Percentiles rank a stretch among this genome's conserved stretches.
Evolutionary conservation across 2,888 invertebrate species (phyloP).

Genomic region (Drosophila buzzatii): DNA sequence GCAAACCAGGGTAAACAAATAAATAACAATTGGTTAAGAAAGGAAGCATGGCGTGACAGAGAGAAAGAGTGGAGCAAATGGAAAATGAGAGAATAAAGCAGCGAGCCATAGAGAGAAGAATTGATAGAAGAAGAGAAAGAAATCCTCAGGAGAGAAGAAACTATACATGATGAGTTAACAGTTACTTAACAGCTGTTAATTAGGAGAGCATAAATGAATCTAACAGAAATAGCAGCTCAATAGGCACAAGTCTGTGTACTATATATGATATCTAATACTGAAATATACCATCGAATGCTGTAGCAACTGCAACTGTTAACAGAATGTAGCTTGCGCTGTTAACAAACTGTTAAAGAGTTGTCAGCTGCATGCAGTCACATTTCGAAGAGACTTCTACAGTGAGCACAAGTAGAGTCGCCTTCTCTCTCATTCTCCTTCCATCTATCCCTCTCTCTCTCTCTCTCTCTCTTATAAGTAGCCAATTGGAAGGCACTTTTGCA

Average conservation of each 20-base stretch:
- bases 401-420: neutral
- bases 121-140: neutral
- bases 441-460: neutral
- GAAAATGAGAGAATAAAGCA: neutral
- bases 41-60: neutral
- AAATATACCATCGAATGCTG: neutral
- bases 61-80: neutral
- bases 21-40: conserved; percentile 3
- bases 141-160: neutral
- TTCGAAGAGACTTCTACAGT: neutral
- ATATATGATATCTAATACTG: too few species aligned
- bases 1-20: neutral
- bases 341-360: neutral
- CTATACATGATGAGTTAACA: too few species aligned
- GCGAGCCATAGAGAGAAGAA: too few species aligned
- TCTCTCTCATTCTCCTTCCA: too few species aligned
- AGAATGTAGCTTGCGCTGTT: neutral
- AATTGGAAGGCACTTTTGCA: conserved; percentile 14
- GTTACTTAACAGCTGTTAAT: too few species aligned
- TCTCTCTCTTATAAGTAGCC: neutral
- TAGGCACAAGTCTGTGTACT: too few species aligned
- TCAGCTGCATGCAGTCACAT: neutral
- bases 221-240: too few species aligned
- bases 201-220: too few species aligned
- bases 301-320: neutral